Base-by-base conservation (phyloP, 1,140 invertebrate genomes). In the Brachionus rubens region DNA sequence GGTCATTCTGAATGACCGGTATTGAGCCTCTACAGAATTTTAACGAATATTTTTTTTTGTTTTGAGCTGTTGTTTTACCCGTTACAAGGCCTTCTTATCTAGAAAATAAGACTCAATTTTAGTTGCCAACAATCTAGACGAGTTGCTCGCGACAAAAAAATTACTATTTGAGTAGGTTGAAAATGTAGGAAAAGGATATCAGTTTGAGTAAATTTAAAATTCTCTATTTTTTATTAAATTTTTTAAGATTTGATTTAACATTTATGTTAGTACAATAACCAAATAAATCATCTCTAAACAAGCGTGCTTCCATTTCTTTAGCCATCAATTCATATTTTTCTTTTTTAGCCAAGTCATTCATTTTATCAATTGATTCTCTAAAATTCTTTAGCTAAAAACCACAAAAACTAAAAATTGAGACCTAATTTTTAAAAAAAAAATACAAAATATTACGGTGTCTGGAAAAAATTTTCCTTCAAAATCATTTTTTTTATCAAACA, bases 381-480 rank as follows among this genome's bases (percentile, higher is more conserved):
- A 65, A 65, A 24, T 36, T 19, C 16, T 65, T n/a, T 21, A 59
- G 19, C 54, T 59, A n/a, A n/a, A 5, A 3, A 48, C 12, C 16
- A 48, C 12, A 6, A 48, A 48, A 3, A 48, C 16, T 48, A 12
- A 33, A 40, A 59, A 59, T n/a, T 33, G 4, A 36, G 14, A n/a
- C 36, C 9, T 6, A 36, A 14, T n/a, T 59, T 59, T 40, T 33
- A 19, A 7, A 7, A 52, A 52, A 10, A 21, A 24, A 21, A 21
- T 26, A 24, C 14, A 12, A 65, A 43, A 46, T 3, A n/a, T 43
- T 65, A 65, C 59, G 7, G 59, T 46, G 14, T 43, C 33, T 43
- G 59, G 36, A 36, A 65, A 65, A 41, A 65, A 41, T 43, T 65
- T 65, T 43, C 59, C 59, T 43, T 65, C 36, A 65, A 65, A 65